Base-by-base conservation (phyloP, 2,113 vertebrate species). In the Excalfactoria chinensis region DNA sequence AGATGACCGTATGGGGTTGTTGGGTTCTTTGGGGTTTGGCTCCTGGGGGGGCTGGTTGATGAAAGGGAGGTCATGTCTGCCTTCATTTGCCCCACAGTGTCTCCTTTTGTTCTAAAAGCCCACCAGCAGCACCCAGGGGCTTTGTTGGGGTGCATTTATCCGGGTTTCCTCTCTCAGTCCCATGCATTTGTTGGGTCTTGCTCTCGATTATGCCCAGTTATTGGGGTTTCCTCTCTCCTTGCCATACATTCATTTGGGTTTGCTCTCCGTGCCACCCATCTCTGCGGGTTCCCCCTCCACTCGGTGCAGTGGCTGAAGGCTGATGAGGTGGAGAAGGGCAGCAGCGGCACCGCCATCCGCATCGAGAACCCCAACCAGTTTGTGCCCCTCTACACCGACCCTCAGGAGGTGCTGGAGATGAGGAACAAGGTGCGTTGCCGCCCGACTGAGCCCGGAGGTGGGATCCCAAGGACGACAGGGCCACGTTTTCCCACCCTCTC, bases 331-430 rank as follows among this genome's bases (percentile, higher is more conserved):
- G 97, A 98, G 21, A 99, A 98, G 56, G 98, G 98, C 86, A 98
- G 98, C 92, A 99, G 99, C 1, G 99, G 99, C 86, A 98, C 98
- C 19, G 96, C 98, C 13, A 99, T 99, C 88, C 99, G 99, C 93
- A 99, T 99, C 0, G 99, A 99, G 96, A 99, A 98, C 95, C 97
- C 99, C 84, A 99, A 99, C 98, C 99, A 99, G 98, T 99, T 99
- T 51, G 99, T 99, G 94, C 99, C 99, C 83, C 98, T 99, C 90
- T 99, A 99, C 95, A 99, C 99, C 0, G 99, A 99, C 97, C 99
- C 99, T 2, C 98, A 98, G 93, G 99, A 99, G 97, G 99, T 99
- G 88, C 98, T 99, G 64, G 99, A 99, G 96, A 99, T 99, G 93
- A 97, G 99, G 79, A 99, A 99, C 95, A 99, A 99, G 98, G 99